A percentile compares a stretch with the other conserved stretches of the same genome.
Conservation (phyloP, 1,140 invertebrate genomes). For the Zelostemma sp. region DNA sequence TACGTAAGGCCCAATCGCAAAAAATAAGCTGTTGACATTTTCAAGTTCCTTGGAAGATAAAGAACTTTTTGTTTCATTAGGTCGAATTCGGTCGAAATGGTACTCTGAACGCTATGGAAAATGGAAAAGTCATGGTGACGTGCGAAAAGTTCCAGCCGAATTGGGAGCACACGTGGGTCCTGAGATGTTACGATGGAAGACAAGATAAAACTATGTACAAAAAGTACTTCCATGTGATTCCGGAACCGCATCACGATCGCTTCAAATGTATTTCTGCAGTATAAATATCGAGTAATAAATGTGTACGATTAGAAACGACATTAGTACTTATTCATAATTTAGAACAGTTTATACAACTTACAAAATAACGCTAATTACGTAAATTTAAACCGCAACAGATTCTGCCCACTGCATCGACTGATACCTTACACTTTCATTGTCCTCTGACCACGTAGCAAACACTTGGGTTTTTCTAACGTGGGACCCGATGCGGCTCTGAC, state of each 20-base stretch:
- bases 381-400: conserved; percentile 39
- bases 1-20: conserved; percentile 73
- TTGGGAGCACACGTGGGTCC: conserved; percentile 79
- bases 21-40: conserved; percentile 4
- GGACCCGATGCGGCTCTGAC: conserved; percentile 63
- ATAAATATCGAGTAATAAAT: conserved; percentile 58
- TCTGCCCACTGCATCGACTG: conserved; percentile 68
- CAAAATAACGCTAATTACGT: no score
- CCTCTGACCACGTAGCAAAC: conserved; percentile 60
- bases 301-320: no score
- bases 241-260: conserved; percentile 78
- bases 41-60: conserved; percentile 7
- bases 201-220: conserved; percentile 80
- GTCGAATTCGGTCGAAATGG: conserved; percentile 83
- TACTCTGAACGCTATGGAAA: conserved; percentile 80
- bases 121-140: conserved; percentile 81
- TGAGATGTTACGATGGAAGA: conserved; percentile 74
- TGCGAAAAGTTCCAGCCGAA: conserved; percentile 82
- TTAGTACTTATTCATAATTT: no score
- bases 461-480: conserved; percentile 69
- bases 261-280: conserved; percentile 82
- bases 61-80: conserved; percentile 67
- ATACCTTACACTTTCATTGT: conserved; percentile 57
- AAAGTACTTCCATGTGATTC: conserved; percentile 85
- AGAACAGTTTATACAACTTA: no score